Base-by-base conservation (phyloP, 2,113 vertebrate genomes). In the Plestiodon gilberti region DNA sequence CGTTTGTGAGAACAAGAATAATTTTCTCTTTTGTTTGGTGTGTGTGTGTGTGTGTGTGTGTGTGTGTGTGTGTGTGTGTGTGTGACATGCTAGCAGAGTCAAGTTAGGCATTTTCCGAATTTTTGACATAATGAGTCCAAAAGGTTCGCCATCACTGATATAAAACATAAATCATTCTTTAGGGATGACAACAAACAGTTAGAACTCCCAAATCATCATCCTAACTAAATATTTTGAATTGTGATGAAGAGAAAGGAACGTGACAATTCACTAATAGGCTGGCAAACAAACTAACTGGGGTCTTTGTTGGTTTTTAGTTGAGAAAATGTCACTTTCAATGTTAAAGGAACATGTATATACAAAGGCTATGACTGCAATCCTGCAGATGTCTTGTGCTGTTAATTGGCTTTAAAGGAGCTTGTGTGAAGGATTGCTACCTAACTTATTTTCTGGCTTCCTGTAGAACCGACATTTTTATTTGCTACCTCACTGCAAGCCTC, bases 381-480 rank as follows among this genome's bases (percentile, higher is more conserved):
- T 57, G 25, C 48, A 69, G 28, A 38, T 61, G 11, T 6, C 4
- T 75, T 75, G 33, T 43, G 10, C 59, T 69, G 25, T 67, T 57
- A 48, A 30, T 59, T 15, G 11, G 35, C 61, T 74, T 83, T 40
- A n/a, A 48, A 75, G 38, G 38, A 61, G 18, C 5, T 84, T 64
- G 57, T 22, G 14, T 84, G 23, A 48, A 48, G 11, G 40, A 5
- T 23, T 67, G 62, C 91, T 92, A 43, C 28, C 83, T 91, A 90
- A 83, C 30, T 95, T 55, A 87, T 86, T 85, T 94, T 89, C 88
- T 5, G 28, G 89, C 84, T 91, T 89, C 65, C 73, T 89, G 82
- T 43, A 93, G 92, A 93, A 93, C 84, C 85, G 25, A 92, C 80
- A 81, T 87, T 86, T 92, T 92, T 92, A 91, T 95, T 95, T 95